Conservation (phyloP, 1,140 invertebrate species). For the Gryllus bimaculatus region DNA sequence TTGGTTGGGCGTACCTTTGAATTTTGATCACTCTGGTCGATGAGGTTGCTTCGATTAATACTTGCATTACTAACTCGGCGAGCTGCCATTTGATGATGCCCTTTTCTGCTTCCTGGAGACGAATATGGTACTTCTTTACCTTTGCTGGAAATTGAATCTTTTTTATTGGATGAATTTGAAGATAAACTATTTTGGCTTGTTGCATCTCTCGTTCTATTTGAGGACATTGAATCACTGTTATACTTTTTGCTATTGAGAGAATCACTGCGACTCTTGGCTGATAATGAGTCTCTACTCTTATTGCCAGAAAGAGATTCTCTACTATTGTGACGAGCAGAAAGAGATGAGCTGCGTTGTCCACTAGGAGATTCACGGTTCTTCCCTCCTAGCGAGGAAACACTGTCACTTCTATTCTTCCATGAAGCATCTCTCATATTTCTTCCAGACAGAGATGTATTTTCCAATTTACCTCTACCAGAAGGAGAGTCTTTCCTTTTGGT, state of each 20-base stretch:
- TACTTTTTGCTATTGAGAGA: conserved; percentile 15
- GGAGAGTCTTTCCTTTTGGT: conserved; percentile 5
- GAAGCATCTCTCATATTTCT: conserved; percentile 12
- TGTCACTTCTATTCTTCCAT: conserved; percentile 16
- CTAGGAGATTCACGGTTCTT: conserved; percentile 13
- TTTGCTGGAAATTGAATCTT: conserved; percentile 16
- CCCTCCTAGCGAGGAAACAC: conserved; percentile 12
- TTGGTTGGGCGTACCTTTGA: conserved; percentile 58
- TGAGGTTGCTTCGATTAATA: conserved; percentile 10
- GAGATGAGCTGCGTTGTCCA: conserved; percentile 11
- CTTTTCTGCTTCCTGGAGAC: conserved; percentile 12
- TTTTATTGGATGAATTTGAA: conserved; percentile 14
- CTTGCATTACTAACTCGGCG: conserved; percentile 5
- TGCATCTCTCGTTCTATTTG: neutral
- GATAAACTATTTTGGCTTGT: conserved; percentile 14
- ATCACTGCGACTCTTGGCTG: conserved; percentile 7
- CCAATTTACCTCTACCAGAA: neutral
- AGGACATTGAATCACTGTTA: conserved; percentile 9
- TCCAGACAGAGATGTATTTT: conserved; percentile 13
- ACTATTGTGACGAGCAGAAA: conserved; percentile 8
- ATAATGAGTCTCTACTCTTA: conserved; percentile 9
- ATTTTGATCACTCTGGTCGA: conserved; percentile 29
- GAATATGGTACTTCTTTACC: conserved; percentile 13
- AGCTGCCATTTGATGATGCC: conserved; percentile 12
- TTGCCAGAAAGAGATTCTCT: conserved; percentile 10